Base-by-base conservation (phyloP, 64 coral and sea anemone genomes). In the Porites lutea region DNA sequence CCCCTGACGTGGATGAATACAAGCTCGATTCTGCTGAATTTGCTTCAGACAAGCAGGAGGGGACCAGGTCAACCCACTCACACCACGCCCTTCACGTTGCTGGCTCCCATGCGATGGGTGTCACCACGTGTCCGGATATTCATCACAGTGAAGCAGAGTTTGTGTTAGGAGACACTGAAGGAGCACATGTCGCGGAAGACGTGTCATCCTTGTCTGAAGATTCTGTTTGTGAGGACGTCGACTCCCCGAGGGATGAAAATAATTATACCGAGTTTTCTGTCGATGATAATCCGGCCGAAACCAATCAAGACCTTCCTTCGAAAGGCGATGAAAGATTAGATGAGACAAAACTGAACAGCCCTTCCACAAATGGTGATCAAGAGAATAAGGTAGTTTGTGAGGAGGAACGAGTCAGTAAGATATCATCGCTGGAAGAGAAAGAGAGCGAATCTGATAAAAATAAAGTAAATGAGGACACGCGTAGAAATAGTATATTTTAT, bases 1-100 rank as follows among this genome's bases (percentile, higher is more conserved):
- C 86, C 10, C 82, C 78, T 54, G 95, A 91, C 3, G 92, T 90
- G 18, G 92, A 93, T 18, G 95, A 97, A 74, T 97, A 97, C 65
- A 82, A 59, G 68, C 68, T 97, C 21, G 89, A 97, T 90, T 97
- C 95, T 1, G 92, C 88, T 43, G 88, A 93, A 18, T 87, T 97
- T n/a, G 74, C 87, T 23, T 96, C 95, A 55, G 92, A 97, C 55
- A 91, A 61, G 72, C 86, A 96, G 2, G 79, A 62, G 18, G 79
- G 54, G 23, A 94, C 92, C 1, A 55, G 72, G 47, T 97, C 92
- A 3, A 52, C 95, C 8, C 61, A 94, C n/a, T 97, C 95, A 6
- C 92, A 94, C 52, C 88, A 94, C 69, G 95, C 92, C 19, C 70
- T 97, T 58, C 95, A 87, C 61, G 75, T 97, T 5, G 72, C 88